Evolutionary conservation across 2,888 invertebrate genomes (phyloP).

Genomic region (Leptopilina syphax): DNA sequence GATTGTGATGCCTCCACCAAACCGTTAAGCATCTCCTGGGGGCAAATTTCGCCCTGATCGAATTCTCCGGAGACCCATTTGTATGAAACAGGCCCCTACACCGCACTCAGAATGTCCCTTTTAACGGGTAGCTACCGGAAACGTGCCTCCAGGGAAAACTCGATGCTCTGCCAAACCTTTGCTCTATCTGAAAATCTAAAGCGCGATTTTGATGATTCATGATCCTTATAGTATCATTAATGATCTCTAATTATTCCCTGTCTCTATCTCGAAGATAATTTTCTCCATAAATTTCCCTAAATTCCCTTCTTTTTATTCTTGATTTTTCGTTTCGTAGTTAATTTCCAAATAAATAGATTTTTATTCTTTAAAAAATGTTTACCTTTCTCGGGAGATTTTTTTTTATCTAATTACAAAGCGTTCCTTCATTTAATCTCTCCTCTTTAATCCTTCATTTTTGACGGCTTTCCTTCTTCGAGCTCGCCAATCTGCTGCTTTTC

Average conservation of each 20-base stretch:
- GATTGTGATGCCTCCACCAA: slow-evolving; percentile 20
- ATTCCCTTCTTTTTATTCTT: no score
- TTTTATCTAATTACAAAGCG: slow-evolving; percentile 24
- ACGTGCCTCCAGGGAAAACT: slow-evolving; percentile 58
- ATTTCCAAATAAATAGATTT: not conserved
- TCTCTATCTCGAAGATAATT: slow-evolving; percentile 72
- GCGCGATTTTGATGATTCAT: slow-evolving; percentile 25
- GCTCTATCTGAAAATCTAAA: slow-evolving; percentile 15
- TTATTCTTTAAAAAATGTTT: not conserved
- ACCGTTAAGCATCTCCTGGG: slow-evolving; percentile 5
- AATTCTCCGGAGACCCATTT: slow-evolving; percentile 25
- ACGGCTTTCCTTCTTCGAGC: slow-evolving; percentile 24
- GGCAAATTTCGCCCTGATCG: slow-evolving; percentile 10
- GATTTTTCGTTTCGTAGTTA: no score
- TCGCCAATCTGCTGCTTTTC: slow-evolving; percentile 32
- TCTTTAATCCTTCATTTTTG: slow-evolving; percentile 34
- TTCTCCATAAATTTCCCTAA: not conserved
- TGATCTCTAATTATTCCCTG: slow-evolving; percentile 20
- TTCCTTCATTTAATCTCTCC: slow-evolving; percentile 35
- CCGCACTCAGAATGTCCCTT: slow-evolving; percentile 48
- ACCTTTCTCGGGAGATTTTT: slow-evolving; percentile 19
- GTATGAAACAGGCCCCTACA: slow-evolving; percentile 27
- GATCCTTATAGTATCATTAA: slow-evolving; percentile 16
- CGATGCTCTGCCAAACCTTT: slow-evolving; percentile 54
- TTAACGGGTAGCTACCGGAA: slow-evolving; percentile 58